Percentiles rank a stretch among this genome's conserved stretches.
Conservation (phyloP, 2,888 invertebrate genomes). For the Orthonevra nobilis region DNA sequence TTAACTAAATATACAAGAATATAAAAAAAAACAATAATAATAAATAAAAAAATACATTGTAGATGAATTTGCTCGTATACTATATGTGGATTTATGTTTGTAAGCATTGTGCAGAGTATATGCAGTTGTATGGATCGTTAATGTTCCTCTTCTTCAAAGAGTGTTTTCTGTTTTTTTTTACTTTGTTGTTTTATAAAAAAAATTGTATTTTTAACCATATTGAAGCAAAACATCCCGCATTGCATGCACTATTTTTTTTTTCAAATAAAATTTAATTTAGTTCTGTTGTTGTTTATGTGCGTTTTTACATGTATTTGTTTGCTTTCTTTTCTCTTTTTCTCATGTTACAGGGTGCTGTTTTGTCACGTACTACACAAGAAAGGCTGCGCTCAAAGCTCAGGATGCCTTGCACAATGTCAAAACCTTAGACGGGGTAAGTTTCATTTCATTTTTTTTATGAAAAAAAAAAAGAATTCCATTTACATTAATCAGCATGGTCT, state of each 20-base stretch:
- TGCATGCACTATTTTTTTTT: conserved; percentile 56
- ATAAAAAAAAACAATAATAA: background rate
- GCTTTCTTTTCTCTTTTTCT: conserved; percentile 80
- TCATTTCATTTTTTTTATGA: conserved; percentile 12
- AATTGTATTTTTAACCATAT: conserved; percentile 12
- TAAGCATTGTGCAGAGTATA: conserved; percentile 31
- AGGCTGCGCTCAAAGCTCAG: conserved; percentile 98
- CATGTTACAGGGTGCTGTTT: conserved; percentile 98
- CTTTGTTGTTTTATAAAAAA: no score
- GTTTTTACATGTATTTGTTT: conserved; percentile 73
- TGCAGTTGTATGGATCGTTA: conserved; percentile 19
- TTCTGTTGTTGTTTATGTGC: conserved; percentile 67
- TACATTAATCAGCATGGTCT: no score
- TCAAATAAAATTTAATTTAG: conserved; percentile 41
- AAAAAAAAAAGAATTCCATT: conserved; percentile 9
- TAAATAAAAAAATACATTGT: background rate
- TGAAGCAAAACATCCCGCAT: conserved; percentile 23
- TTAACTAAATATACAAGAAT: background rate
- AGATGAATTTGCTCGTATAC: background rate
- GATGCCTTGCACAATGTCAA: conserved; percentile 99
- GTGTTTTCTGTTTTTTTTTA: background rate
- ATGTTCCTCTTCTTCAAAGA: conserved; percentile 15
- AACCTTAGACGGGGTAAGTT: conserved; percentile 97
- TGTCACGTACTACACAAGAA: conserved; percentile 99
- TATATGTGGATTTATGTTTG: conserved; percentile 25